Evolutionary conservation across 2,113 vertebrate species (phyloP).

Genomic region (Origma solitaria): DNA sequence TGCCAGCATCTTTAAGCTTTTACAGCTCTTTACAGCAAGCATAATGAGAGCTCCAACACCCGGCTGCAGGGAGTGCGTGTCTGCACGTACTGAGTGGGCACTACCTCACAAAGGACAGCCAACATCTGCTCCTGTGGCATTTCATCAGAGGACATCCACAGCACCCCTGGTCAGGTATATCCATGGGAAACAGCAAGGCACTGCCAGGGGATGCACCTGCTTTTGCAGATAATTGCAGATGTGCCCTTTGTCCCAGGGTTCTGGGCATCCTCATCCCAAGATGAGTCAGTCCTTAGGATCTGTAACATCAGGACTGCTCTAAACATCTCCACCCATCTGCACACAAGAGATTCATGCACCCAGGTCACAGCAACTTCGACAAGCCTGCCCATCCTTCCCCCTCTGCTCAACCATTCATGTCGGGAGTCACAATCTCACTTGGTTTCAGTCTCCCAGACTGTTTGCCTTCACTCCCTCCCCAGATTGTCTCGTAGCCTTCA

Average conservation of each 20-base stretch:
- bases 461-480: neutral
- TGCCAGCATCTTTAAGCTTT: neutral
- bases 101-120: neutral
- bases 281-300: neutral
- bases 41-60: neutral
- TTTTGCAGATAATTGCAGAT: neutral
- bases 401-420: neutral
- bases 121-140: neutral
- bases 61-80: neutral
- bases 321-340: neutral
- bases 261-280: neutral
- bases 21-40: neutral
- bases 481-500: slow-evolving; percentile 10
- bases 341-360: neutral
- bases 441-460: slow-evolving; percentile 23
- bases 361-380: neutral
- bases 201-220: neutral
- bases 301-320: neutral
- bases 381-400: neutral
- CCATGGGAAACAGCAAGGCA: neutral
- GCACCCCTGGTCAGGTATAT: fast-evolving
- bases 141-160: neutral
- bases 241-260: neutral
- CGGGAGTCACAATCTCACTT: neutral
- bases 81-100: neutral